Conservation (phyloP, 2,888 invertebrate species). For the Leptogaster cylindrica region DNA sequence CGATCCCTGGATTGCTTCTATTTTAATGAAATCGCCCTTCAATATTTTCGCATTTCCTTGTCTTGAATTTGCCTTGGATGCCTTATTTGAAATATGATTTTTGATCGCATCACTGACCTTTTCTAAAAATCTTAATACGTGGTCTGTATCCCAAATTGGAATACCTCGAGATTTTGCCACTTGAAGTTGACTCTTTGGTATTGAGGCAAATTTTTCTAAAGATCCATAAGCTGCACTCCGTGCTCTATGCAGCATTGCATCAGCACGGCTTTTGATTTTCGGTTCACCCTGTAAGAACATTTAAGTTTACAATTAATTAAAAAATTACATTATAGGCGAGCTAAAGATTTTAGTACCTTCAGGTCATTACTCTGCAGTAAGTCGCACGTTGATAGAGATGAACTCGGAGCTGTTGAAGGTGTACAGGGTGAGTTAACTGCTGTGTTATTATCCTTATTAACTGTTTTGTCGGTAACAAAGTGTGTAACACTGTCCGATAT, state of each 20-base stretch:
- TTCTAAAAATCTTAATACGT: constrained; percentile 71
- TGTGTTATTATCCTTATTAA: constrained; percentile 2
- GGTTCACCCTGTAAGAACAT: constrained; percentile 40
- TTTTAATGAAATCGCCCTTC: constrained; percentile 74
- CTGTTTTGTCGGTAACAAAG: constrained; percentile 58
- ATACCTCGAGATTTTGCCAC: constrained; percentile 64
- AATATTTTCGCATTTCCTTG: constrained; percentile 65
- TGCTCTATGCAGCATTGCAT: constrained; percentile 82
- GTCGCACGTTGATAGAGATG: constrained; percentile 47
- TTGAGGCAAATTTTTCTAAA: constrained; percentile 16
- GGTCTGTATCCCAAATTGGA: constrained; percentile 66
- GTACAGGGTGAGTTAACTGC: constrained; percentile 51
- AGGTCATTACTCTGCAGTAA: constrained; percentile 43
- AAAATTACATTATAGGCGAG: neutral
- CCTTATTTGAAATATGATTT: constrained; percentile 52
- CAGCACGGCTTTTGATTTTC: constrained; percentile 67
- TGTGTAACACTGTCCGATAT: constrained; percentile 59
- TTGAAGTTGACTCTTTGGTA: constrained; percentile 62
- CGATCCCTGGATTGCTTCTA: constrained; percentile 63
- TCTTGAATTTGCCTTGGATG: constrained; percentile 50
- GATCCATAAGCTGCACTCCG: constrained; percentile 53
- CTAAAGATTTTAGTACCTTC: constrained; percentile 41
- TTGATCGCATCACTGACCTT: constrained; percentile 68
- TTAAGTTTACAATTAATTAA: neutral
- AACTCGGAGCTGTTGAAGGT: constrained; percentile 55